These are phyloP conservation scores for Cephalopterus ornatus DNA, from an alignment of 2,113 vertebrate genomes.

Conservation along the genomic window DNA sequence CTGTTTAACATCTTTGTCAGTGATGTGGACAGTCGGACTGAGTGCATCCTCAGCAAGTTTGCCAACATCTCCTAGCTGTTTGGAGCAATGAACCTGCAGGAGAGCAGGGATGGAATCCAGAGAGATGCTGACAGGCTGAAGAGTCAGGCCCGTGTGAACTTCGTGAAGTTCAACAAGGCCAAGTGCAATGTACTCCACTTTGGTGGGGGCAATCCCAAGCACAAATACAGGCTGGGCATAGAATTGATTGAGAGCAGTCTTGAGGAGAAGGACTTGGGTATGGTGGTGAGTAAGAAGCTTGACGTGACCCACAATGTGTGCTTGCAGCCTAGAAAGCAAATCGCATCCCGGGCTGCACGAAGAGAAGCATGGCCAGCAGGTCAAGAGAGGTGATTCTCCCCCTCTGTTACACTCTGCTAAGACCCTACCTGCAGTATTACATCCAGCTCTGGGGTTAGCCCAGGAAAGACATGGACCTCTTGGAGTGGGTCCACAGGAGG, in stretches of 20 bases:
- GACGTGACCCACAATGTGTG: background rate
- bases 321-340: background rate
- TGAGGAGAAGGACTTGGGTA: background rate
- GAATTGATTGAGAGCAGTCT: background rate
- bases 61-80: background rate
- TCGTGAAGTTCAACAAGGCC: background rate
- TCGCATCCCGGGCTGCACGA: background rate
- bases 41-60: background rate
- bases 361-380: background rate
- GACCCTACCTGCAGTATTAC: background rate
- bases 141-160: background rate
- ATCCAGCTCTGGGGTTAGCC: background rate
- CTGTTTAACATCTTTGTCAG: background rate
- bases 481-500: background rate
- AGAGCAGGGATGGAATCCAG: background rate
- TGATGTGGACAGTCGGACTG: background rate
- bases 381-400: background rate
- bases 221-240: background rate
- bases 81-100: fast-evolving
- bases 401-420: background rate
- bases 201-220: background rate
- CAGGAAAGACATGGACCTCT: background rate
- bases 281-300: background rate
- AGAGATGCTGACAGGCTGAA: background rate
- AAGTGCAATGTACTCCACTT: background rate